Evolutionary conservation across 2,888 invertebrate species (phyloP).

Genomic region (Sthenelais limicola): DNA sequence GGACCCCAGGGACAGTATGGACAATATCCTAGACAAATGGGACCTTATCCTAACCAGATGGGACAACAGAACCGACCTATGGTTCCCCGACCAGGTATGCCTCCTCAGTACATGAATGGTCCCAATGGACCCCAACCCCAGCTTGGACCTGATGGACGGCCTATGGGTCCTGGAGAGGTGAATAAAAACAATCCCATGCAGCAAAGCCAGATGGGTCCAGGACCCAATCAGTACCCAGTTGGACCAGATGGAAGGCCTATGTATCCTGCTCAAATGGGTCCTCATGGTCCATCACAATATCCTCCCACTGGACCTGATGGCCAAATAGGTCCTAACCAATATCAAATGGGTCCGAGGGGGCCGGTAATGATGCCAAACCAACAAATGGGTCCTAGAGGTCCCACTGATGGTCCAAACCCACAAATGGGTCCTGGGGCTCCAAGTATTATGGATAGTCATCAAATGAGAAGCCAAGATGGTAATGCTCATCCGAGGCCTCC

Average conservation of each 20-base stretch:
- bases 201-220: neutral
- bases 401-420: neutral
- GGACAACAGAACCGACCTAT: neutral
- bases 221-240: neutral
- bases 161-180: neutral
- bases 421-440: neutral
- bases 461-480: neutral
- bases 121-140: neutral
- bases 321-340: neutral
- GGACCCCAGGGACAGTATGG: neutral
- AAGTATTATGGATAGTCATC: too few species aligned
- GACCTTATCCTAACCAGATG: neutral
- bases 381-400: conserved; percentile 21
- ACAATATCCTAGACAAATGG: neutral
- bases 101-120: neutral
- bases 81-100: neutral
- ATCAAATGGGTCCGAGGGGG: neutral
- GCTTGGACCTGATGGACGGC: conserved; percentile 2
- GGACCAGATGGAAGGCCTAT: neutral
- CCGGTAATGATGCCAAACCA: neutral
- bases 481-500: conserved; percentile 9
- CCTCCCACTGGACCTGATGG: neutral
- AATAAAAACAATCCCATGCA: too few species aligned
- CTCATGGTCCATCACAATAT: neutral
- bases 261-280: neutral